Base-by-base conservation (phyloP, 92 coral and sea anemone species). In the Siderastrea siderea region DNA sequence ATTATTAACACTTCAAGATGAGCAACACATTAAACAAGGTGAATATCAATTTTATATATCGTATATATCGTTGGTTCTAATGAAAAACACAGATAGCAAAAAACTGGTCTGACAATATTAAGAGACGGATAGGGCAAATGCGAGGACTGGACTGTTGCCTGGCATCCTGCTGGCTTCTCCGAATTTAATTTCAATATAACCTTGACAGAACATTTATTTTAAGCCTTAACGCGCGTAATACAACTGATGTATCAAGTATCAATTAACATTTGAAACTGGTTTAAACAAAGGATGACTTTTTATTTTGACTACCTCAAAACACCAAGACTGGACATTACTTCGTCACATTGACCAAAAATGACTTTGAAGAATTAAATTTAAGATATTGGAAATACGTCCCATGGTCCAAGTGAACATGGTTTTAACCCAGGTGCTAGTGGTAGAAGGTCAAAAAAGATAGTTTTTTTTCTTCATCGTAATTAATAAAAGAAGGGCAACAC, bases 281-380 rank as follows among this genome's bases (percentile, higher is more conserved):
- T 55, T 76, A 55, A 76, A 77, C 82, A 77, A 57, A 57, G 67
- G 60, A 72, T 6, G 4, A 71, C 57, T 71, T 12, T 51, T 3
- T 54, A 3, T 75, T 75, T 75, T 74, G 62, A 53, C 78, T 73
- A 2, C 62, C 51, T 11, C n/a, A 43, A 3, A 74, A 74, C 54
- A 74, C 12, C 60, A 74, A 11, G 14, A 16, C 59, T 51, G 78
- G 15, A 5, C 51, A 19, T 6, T 14, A 17, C 11, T 16, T 71
- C 58, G 17, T 15, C 26, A 15, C 54, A 4, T 6, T 55, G 12
- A 55, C 61, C 8, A 55, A 7, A 55, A 14, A 14, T 7, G 10
- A 55, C 12, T 55, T 8, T 6, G 10, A 14, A 26, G 38, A 26
- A 26, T 26, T 0, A 26, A 26, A 26, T 26, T 26, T 26, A 26